These are phyloP conservation scores for Gulo gulo DNA, from an alignment of 2,113 vertebrate genomes.

Conservation along the genomic window DNA sequence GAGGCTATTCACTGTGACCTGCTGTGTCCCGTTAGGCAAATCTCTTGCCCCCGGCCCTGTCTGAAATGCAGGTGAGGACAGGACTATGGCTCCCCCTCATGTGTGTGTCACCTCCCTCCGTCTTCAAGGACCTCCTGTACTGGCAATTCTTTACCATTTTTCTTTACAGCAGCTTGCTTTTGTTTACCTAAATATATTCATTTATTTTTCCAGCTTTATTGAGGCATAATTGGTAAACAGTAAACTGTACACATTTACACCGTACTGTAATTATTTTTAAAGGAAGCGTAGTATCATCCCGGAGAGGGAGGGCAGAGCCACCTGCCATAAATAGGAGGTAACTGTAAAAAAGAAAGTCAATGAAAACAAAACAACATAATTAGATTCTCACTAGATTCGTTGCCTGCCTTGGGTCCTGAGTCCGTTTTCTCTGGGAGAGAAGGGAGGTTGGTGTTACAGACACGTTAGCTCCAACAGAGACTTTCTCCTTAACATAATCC, in stretches of 20 bases:
- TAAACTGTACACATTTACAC: background rate
- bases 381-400: background rate
- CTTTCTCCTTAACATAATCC: background rate
- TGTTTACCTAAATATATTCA: background rate
- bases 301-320: background rate
- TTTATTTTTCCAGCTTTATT: slow-evolving; percentile 17
- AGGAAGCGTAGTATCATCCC: background rate
- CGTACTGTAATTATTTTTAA: slow-evolving; percentile 34
- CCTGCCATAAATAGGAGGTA: slow-evolving; percentile 16
- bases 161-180: background rate
- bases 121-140: background rate
- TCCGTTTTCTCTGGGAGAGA: background rate
- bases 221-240: background rate
- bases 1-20: background rate
- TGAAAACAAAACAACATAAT: slow-evolving; percentile 35
- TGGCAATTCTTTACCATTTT: background rate
- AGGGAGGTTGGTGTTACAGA: background rate
- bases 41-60: background rate
- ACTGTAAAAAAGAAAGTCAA: background rate
- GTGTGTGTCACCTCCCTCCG: fast-evolving
- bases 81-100: fast-evolving
- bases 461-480: background rate
- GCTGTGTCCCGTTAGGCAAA: fast-evolving
- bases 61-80: background rate
- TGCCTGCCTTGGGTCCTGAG: background rate